phyloP scores from a whole-genome alignment of 2,888 invertebrate species.

The Scaptomyza tumidula region DNA sequence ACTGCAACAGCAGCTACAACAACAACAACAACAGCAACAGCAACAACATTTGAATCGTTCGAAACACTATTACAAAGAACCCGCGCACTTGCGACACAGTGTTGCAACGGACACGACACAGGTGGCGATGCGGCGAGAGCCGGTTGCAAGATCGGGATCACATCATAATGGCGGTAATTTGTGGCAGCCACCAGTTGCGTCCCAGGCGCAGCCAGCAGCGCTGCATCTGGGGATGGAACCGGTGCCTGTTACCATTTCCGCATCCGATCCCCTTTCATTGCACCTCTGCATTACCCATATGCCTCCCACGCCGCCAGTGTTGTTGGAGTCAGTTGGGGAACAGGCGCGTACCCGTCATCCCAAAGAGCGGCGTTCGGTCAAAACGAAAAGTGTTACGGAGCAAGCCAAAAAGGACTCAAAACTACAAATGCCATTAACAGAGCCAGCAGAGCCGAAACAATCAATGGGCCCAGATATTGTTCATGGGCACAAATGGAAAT shows the following conservation, averaged over 20 bases:
- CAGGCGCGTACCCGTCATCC: conserved; percentile 4
- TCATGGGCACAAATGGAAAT: not conserved
- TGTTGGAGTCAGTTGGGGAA: not conserved
- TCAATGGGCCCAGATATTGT: not conserved
- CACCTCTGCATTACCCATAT: not conserved
- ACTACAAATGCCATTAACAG: not conserved
- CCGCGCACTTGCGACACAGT: not conserved
- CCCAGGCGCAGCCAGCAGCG: conserved; percentile 1
- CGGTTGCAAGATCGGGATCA: conserved; percentile 42
- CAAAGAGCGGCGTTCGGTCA: conserved; percentile 17
- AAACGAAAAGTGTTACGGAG: not conserved
- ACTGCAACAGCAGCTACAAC: not conserved
- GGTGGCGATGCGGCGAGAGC: conserved; percentile 21
- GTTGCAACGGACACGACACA: conserved; percentile 1
- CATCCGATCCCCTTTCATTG: conserved; percentile 5
- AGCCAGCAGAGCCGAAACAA: not conserved
- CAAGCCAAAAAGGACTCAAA: not conserved
- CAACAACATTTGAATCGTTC: not conserved
- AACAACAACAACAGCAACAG: not conserved
- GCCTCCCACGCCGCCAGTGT: not conserved
- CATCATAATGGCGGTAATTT: conserved; percentile 1
- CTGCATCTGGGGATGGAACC: conserved; percentile 16
- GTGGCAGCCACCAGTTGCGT: conserved; percentile 42
- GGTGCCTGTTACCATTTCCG: conserved; percentile 15
- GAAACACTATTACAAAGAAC: not conserved